Percentiles rank a stretch among this genome's conserved stretches.
phyloP scores from a whole-genome alignment of 1,140 invertebrate species.

The Hyles euphorbiae region DNA sequence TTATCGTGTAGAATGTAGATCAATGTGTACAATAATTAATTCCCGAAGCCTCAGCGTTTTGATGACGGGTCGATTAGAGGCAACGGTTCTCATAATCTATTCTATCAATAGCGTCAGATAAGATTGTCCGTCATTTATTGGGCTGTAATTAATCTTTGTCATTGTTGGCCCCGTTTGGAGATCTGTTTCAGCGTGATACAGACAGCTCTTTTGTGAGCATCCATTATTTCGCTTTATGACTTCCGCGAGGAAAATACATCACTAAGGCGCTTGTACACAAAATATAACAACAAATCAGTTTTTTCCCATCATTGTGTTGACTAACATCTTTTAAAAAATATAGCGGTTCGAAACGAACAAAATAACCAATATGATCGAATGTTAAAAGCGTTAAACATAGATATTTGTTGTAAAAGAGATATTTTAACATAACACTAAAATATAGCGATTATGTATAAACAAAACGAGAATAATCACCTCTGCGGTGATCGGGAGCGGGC shows the following conservation, averaged over 20 bases:
- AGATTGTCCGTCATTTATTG: constrained; percentile 48
- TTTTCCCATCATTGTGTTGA: too few relatives aligned
- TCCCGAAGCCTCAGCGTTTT: constrained; percentile 3
- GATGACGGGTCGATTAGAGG: constrained; percentile 24
- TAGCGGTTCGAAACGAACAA: too few relatives aligned
- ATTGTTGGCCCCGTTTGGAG: constrained; percentile 38
- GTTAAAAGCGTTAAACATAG: too few relatives aligned
- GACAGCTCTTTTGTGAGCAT: constrained; percentile 22
- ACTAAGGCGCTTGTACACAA: too few relatives aligned
- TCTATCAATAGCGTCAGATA: constrained; percentile 39
- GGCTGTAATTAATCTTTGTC: constrained; percentile 55
- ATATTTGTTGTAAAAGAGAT: too few relatives aligned
- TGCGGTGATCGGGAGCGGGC: background rate
- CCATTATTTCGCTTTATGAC: constrained; percentile 40
- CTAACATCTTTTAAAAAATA: too few relatives aligned
- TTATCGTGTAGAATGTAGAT: too few relatives aligned
- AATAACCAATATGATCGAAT: too few relatives aligned
- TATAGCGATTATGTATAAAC: too few relatives aligned
- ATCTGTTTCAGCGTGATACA: constrained; percentile 38
- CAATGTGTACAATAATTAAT: constrained; percentile 2
- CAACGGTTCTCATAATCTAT: constrained; percentile 37
- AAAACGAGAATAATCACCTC: too few relatives aligned
- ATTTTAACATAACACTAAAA: too few relatives aligned
- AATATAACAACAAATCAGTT: too few relatives aligned
- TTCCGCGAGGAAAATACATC: constrained; percentile 26